Evolutionary conservation across 2,797 vertebrate species (phyloP), one percentile per base, ranked within the genome.

Genomic region (Macropodus opercularis): DNA sequence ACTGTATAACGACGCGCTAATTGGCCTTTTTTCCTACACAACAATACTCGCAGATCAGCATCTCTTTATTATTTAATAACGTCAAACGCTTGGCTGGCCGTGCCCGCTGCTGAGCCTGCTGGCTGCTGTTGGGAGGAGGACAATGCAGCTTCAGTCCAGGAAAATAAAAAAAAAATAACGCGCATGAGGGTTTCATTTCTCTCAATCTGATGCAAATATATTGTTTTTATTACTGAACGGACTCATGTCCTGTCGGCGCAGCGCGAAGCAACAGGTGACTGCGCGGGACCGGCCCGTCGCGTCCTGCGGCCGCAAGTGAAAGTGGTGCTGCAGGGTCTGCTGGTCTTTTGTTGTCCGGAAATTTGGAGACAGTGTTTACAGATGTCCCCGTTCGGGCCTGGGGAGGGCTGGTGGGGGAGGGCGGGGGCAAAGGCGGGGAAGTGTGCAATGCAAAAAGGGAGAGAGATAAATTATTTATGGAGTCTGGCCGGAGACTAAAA

Each of bases 11-110:
- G 92, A 89, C 91, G 85, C 90, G 89, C 85, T 96, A 96, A 97
- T 95, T 96, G 93, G 90, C 91, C 94, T 88, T 93, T 94, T 90
- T 94, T 92, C 88, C 88, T 73, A 72, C 81, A 82, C 92, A 93
- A 94, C 93, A 94, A 93, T 93, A 93, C 75, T 18, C 31, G 38
- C 93, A 94, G 94, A 95, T 94, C 94, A 93, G 92, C 93, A 93
- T 95, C 92, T 95, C 94, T 95, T 95, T 96, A 95, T 96, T 94
- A 95, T 96, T 96, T 95, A 96, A 96, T 95, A 96, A 95, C 90
- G 93, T 95, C 94, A 94, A 94, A 94, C 92, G 93, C 95, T 95
- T 95, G 90, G 90, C 92, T 94, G 93, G 91, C 93, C 92, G 84
- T 58, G 75, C 89, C 88, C 90, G 89, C 91, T 90, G 93, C 93